Percentiles rank a stretch among this genome's conserved stretches.
Evolutionary conservation across 2,888 invertebrate species (phyloP).

Genomic region (Thera britannica): DNA sequence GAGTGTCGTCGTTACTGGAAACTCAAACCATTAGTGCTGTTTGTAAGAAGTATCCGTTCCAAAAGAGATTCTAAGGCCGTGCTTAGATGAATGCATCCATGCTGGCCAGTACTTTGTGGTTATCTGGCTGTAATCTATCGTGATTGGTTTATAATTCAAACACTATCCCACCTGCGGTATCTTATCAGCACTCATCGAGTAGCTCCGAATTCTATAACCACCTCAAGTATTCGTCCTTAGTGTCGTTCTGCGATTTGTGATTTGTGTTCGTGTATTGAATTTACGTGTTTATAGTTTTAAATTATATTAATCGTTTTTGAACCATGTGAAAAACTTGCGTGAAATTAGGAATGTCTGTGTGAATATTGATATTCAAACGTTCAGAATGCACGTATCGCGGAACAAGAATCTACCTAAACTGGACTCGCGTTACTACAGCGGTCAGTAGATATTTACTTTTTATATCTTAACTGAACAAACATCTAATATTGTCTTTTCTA

Average conservation of each 20-base stretch:
- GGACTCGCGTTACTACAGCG: slow-evolving; percentile 26
- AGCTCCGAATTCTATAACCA: slow-evolving; percentile 50
- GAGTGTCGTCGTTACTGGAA: slow-evolving; percentile 27
- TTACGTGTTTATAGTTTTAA: slow-evolving; percentile 52
- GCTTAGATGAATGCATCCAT: slow-evolving; percentile 57
- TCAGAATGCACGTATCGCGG: slow-evolving; percentile 33
- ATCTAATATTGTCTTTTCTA: background rate
- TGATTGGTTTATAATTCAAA: slow-evolving; percentile 55
- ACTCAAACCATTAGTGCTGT: slow-evolving; percentile 45
- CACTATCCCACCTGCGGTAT: slow-evolving; percentile 55
- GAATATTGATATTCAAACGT: slow-evolving; percentile 19
- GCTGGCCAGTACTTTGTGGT: slow-evolving; percentile 61
- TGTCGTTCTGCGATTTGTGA: slow-evolving; percentile 57
- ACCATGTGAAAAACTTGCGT: slow-evolving; percentile 32
- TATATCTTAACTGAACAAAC: background rate
- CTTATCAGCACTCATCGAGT: slow-evolving; percentile 66
- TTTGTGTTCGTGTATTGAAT: slow-evolving; percentile 55
- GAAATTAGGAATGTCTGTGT: slow-evolving; percentile 32
- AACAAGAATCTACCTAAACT: slow-evolving; percentile 25
- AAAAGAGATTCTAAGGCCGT: slow-evolving; percentile 55
- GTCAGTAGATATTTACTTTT: slow-evolving; percentile 33
- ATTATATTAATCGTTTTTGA: slow-evolving; percentile 43
- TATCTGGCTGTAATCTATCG: slow-evolving; percentile 38
- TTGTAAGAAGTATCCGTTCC: slow-evolving; percentile 24
- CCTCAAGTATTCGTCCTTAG: slow-evolving; percentile 59